phyloP scores from a whole-genome alignment of 2,888 invertebrate genomes.

The Drosophila siamana region DNA sequence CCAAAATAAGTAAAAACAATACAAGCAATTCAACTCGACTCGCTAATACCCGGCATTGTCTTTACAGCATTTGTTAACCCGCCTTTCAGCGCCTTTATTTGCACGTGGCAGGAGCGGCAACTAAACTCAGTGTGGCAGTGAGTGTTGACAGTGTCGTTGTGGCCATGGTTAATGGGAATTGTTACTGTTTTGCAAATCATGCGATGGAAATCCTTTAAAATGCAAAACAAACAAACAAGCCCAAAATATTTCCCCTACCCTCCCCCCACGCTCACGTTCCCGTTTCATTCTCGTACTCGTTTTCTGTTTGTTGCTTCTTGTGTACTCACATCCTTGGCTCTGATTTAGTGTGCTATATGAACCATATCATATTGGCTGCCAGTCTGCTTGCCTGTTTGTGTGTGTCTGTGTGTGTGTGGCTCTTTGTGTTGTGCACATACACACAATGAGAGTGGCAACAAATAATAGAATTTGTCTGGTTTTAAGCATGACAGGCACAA shows the following conservation, averaged over 20 bases:
- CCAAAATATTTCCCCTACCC: constrained; percentile 30
- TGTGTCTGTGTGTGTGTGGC: constrained; percentile 29
- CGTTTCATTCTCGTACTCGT: not conserved
- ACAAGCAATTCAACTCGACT: not conserved
- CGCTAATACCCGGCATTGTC: constrained; percentile 1
- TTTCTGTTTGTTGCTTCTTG: not conserved
- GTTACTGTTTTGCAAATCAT: constrained; percentile 53
- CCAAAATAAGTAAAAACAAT: constrained; percentile 6
- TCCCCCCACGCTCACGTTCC: too few species aligned
- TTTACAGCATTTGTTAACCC: constrained; percentile 1
- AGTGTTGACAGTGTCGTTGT: constrained; percentile 52
- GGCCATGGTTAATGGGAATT: constrained; percentile 56
- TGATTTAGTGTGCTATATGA: constrained; percentile 57
- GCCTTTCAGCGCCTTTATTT: constrained; percentile 11
- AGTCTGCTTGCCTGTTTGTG: constrained; percentile 34
- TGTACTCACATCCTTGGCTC: constrained; percentile 29
- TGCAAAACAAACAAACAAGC: constrained; percentile 27
- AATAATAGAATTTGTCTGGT: constrained; percentile 73
- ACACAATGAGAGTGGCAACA: constrained; percentile 51
- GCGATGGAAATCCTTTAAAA: constrained; percentile 60
- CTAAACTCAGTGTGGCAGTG: constrained; percentile 26
- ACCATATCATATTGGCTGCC: constrained; percentile 53
- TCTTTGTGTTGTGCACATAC: constrained; percentile 44
- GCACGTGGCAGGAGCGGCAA: constrained; percentile 31
- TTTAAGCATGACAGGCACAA: constrained; percentile 65